Conservation (phyloP, 2,888 invertebrate genomes). For the Polyommatus iphigenia region DNA sequence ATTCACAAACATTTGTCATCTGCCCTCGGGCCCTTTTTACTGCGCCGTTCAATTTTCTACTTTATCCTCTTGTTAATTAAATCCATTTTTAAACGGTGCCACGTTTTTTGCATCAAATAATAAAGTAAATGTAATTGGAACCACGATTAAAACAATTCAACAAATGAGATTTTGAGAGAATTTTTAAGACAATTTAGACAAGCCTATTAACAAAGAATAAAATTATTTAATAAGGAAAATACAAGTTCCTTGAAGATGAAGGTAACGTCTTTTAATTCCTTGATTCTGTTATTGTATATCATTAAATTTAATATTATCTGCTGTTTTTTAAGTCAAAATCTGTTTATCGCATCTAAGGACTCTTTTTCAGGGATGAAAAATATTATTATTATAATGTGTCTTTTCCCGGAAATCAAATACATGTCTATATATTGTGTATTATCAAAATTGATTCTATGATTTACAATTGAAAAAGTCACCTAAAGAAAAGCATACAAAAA, state of each 20-base stretch:
- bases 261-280: neutral
- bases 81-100: neutral
- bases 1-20: slow-evolving; percentile 18
- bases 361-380: no score
- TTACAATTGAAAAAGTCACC: no score
- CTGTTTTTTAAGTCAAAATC: no score
- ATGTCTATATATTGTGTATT: no score
- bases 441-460: no score
- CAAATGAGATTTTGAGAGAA: neutral
- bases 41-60: neutral
- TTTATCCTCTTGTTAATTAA: neutral
- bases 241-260: neutral
- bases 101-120: slow-evolving; percentile 5
- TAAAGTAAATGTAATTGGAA: slow-evolving; percentile 17
- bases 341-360: no score
- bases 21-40: slow-evolving; percentile 8
- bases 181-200: neutral
- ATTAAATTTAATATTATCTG: no score
- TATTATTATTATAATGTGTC: no score
- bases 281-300: neutral
- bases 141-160: slow-evolving; percentile 2
- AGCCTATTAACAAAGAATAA: neutral
- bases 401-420: no score
- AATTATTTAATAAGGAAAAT: neutral
- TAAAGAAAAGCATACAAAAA: no score